Percentiles rank a stretch among this genome's conserved stretches.
These are phyloP conservation scores for Gallinago media DNA, from an alignment of 2,113 vertebrate genomes.

Conservation along the genomic window DNA sequence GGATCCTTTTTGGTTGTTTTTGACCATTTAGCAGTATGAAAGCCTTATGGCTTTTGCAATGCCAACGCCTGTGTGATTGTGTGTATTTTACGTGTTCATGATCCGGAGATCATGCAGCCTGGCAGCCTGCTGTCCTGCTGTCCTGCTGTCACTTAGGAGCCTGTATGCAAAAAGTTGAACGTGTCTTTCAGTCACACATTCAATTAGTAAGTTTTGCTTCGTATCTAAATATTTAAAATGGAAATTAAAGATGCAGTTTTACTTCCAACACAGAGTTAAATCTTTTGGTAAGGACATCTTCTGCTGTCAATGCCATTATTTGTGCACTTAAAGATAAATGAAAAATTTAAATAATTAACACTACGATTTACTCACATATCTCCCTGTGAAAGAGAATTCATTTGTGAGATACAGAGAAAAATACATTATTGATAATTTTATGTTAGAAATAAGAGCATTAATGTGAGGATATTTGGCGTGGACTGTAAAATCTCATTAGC, in stretches of 20 bases:
- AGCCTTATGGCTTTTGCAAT: not conserved
- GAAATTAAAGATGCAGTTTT: not conserved
- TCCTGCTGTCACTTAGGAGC: not conserved
- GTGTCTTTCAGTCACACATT: not conserved
- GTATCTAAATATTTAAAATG: not conserved
- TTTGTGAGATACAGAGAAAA: slow-evolving; percentile 53
- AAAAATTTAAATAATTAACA: slow-evolving; percentile 18
- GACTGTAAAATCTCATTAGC: slow-evolving; percentile 59
- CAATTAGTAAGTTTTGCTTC: not conserved
- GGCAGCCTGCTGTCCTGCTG: not conserved
- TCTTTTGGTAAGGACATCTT: not conserved
- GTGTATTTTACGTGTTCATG: accelerated
- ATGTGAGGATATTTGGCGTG: slow-evolving; percentile 1
- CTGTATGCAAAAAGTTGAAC: not conserved
- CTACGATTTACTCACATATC: not conserved
- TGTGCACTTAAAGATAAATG: not conserved
- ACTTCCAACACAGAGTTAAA: not conserved
- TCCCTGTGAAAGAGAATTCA: slow-evolving; percentile 22
- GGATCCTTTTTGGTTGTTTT: not conserved
- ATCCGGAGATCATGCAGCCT: not conserved
- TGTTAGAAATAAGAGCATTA: slow-evolving; percentile 31
- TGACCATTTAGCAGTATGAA: not conserved
- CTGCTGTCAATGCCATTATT: not conserved
- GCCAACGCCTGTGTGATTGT: not conserved
- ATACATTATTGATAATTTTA: slow-evolving; percentile 53